phyloP scores from a whole-genome alignment of 2,888 invertebrate species.

The Tinea trinotella region DNA sequence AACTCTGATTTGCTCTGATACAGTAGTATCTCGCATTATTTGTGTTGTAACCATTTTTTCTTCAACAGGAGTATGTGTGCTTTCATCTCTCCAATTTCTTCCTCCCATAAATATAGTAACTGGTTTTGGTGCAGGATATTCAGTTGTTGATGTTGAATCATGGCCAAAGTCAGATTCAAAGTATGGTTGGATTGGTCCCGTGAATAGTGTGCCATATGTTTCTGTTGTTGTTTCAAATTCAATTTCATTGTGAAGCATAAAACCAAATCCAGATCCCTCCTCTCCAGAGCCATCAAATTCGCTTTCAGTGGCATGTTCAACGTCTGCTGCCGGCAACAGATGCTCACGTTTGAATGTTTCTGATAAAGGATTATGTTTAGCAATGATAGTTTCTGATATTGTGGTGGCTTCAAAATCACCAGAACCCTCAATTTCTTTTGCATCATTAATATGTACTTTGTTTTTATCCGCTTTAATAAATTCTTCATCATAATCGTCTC shows the following conservation, averaged over 20 bases:
- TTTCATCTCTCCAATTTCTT: constrained; percentile 40
- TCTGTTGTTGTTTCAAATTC: constrained; percentile 27
- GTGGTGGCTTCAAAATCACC: constrained; percentile 57
- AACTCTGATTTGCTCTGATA: constrained; percentile 55
- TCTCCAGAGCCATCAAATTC: constrained; percentile 47
- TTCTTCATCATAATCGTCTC: constrained; percentile 50
- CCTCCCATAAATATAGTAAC: constrained; percentile 48
- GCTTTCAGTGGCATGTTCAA: constrained; percentile 41
- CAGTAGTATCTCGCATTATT: constrained; percentile 52
- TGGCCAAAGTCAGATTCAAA: constrained; percentile 39
- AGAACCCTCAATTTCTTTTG: constrained; percentile 48
- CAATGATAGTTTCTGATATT: constrained; percentile 43
- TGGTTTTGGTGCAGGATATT: constrained; percentile 44
- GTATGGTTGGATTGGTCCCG: constrained; percentile 36
- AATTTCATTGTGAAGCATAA: constrained; percentile 23
- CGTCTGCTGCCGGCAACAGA: constrained; percentile 33
- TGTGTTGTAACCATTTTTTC: constrained; percentile 33
- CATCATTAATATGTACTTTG: constrained; percentile 32
- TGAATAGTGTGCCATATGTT: constrained; percentile 38
- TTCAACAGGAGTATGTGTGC: constrained; percentile 28
- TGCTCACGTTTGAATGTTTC: constrained; percentile 36
- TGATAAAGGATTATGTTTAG: constrained; percentile 28
- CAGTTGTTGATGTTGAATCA: constrained; percentile 36
- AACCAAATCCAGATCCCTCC: constrained; percentile 49
- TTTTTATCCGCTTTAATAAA: constrained; percentile 47